Evolutionary conservation across 2,113 vertebrate species (phyloP), one percentile per base, ranked within the genome.

Genomic region (Bufo bufo): DNA sequence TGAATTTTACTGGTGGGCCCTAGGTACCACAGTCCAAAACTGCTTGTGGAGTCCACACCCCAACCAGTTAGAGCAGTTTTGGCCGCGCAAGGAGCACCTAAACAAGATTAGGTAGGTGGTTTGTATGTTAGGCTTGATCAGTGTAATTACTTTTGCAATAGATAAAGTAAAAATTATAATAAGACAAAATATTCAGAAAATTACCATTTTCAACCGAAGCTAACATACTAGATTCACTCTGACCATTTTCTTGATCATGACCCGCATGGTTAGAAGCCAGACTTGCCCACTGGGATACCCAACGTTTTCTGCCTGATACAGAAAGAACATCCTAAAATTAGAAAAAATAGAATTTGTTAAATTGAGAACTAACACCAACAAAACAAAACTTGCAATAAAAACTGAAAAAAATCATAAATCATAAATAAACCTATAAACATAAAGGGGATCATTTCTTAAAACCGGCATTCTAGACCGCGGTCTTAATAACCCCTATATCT

Each of bases 261-360:
- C 94, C 95, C 77, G 97, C 97, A 90, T 99, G 97, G 94, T 96
- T 98, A 89, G 97, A 97, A 93, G 98, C 96, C 92, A 98, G 91
- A 94, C 96, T 98, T 90, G 98, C 97, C 98, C 98, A 99, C 56
- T 99, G 96, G 16, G 98, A 99, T 45, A 98, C 97, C 98, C 98
- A 99, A 14, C 95, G 96, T 90, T 97, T 98, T 91, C 92, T 94
- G 90, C 97, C 97, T 88, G 97, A 93, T 74, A 91, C 90, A 93
- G 96, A 0, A 3, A 95, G 93, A 75, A 95, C 93, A 90, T 95
- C 96, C 91, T 95, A 87, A 78, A 92, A 87, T 89, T 47, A 86
- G 88, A 90, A 23, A 86, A 82, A 16, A 47, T 9, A 47, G 45
- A 16, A 49, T 8, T 47, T 13, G 4, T 71, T 43, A 8, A n/a